Evolutionary conservation across 2,888 invertebrate genomes (phyloP), one percentile per base, ranked within the genome.

Genomic region (Esperia sulphurella): DNA sequence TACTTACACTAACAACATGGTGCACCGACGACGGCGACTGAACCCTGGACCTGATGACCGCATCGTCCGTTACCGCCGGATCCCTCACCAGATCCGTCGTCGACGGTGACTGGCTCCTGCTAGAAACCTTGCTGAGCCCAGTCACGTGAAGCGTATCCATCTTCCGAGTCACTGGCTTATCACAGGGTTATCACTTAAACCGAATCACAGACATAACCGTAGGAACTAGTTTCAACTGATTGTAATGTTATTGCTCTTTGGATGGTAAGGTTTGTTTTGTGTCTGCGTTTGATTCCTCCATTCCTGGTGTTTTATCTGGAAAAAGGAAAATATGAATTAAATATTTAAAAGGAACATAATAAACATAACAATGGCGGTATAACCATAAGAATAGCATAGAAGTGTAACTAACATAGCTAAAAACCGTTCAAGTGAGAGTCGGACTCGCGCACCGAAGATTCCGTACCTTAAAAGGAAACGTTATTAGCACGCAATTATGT

Each of bases 91-190:
- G 64, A 63, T 91, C 89, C n/a, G 78, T 76, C 0, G 84, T 73
- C 8, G 86, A 84, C 50, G 93, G 93, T 35, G 92, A 92, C 64
- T 92, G 91, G 66, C 92, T 92, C 49, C 93, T 77, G 60, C 92
- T 92, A 39, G 92, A 92, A 41, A 90, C 91, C 76, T 92, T 92
- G 62, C 86, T 88, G 73, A 91, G 92, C 45, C 79, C 87, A 57
- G 76, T 65, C 52, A 88, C 85, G 59, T 89, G 87, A 54, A 89
- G 64, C 44, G 84, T 83, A 66, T 89, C 88, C 88, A 88, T 87
- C 55, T 7, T 39, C 13, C 33, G 12, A 12, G 14, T 14, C 13
- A 39, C 39, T 39, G 14, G 39, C 42, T 40, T 40, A 49, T 40
- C 47, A 31, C 35, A 48, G 44, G 42, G 51, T 21, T 48, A 53